A percentile compares a stretch with the other conserved stretches of the same genome.
These are phyloP conservation scores for Rhinolophus sinicus DNA, from an alignment of 2,113 vertebrate genomes.

Conservation along the genomic window DNA sequence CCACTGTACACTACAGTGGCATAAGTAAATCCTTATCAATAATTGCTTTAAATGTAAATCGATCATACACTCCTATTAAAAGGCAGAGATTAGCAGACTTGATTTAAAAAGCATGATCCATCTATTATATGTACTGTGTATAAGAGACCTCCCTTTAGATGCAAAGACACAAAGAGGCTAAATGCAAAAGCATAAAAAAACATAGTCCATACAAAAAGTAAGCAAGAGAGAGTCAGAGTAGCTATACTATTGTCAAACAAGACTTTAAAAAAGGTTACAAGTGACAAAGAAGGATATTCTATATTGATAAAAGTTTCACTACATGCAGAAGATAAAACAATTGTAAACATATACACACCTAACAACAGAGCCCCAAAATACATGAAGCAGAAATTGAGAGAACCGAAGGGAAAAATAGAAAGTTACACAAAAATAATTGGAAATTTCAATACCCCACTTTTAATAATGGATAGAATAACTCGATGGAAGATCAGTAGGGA, in stretches of 20 bases:
- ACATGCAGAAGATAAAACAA: no score
- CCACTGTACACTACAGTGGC: no score
- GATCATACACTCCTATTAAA: neutral
- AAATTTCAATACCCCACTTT: no score
- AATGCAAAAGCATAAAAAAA: neutral
- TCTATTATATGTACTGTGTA: neutral
- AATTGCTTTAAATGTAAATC: neutral
- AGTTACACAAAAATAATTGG: no score
- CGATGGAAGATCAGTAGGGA: no score
- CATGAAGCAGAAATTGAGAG: no score
- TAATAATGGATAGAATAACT: no score
- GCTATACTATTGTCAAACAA: neutral
- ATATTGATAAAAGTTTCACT: no score
- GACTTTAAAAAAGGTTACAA: neutral
- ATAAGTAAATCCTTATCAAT: no score
- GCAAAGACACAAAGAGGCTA: neutral
- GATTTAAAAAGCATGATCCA: neutral
- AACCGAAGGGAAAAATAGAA: no score
- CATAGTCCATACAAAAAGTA: neutral
- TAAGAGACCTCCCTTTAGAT: neutral
- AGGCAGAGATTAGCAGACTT: neutral
- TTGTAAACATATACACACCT: no score
- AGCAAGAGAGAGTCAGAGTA: neutral
- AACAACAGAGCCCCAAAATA: no score
- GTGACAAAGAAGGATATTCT: neutral